Evolutionary conservation across 2,888 invertebrate genomes (phyloP), one percentile per base, ranked within the genome.

Genomic region (Mystacides longicornis): DNA sequence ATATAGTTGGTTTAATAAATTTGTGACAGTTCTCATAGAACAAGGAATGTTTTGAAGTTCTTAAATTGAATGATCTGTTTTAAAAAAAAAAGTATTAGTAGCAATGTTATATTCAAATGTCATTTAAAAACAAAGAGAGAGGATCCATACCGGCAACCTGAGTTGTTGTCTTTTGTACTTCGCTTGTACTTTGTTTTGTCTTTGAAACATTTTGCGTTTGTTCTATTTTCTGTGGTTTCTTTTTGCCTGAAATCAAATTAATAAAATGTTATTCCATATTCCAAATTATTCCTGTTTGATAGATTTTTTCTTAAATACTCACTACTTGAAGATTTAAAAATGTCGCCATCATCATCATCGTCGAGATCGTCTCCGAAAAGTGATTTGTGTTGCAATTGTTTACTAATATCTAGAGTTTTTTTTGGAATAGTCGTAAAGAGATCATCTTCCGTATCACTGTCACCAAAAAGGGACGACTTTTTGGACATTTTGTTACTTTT

Each of bases 61-160:
- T 7, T 27, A 27, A 7, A 27, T 7, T 7, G 5, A 27, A 27
- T 27, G 27, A 27, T 27, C 7, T 7, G 27, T 27, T 27, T 27
- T 11, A 27, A 7, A 7, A 7, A 27, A 11, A 5, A 27, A 27
- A 27, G 11, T 27, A 27, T 27, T 27, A 11, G 27, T 27, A 27
- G 27, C 5, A 27, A 11, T 27, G 27, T 27, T 5, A 37, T 7
- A n/a, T 37, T 14, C 16, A 37, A 7, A 16, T 14, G 14, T 37
- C 37, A 14, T 37, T 37, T 14, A 48, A 21, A 19, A 58, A 58
- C 14, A 52, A 31, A 7, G 55, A 55, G 3, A 58, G 52, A 3
- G 58, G 58, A 46, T 58, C 58, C 37, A 52, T 51, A 3, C 49
- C 52, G 16, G 58, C 42, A 18, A 58, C 49, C 31, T 58, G 54